These are phyloP conservation scores for Lepus americanus DNA, from an alignment of 2,113 vertebrate genomes.

Conservation along the genomic window DNA sequence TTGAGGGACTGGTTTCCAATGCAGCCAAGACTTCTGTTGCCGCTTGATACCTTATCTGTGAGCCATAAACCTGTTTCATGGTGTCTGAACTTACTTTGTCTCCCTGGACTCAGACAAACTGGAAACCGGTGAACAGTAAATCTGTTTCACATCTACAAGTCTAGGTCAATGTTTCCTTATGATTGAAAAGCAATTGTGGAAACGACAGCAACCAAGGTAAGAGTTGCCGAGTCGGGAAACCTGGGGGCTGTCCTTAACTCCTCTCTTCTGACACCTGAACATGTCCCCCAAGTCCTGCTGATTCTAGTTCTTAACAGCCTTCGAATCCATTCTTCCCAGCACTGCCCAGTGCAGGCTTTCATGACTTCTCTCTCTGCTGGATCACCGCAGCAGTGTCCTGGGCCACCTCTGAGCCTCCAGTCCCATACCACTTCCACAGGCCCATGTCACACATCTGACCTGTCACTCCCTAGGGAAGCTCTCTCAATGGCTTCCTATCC, in stretches of 20 bases:
- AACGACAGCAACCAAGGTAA: conserved; percentile 21
- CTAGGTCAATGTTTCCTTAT: neutral
- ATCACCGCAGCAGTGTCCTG: neutral
- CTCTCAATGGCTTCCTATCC: neutral
- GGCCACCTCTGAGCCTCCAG: neutral
- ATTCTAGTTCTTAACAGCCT: neutral
- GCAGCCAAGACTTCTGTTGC: neutral
- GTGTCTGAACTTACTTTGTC: neutral
- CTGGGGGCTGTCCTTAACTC: neutral
- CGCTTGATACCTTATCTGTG: neutral
- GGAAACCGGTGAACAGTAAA: neutral
- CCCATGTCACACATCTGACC: neutral
- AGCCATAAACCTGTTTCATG: neutral
- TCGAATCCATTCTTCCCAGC: neutral
- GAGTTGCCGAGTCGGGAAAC: neutral
- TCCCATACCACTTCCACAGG: neutral
- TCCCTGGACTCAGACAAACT: neutral
- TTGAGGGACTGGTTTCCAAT: neutral
- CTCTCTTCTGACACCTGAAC: neutral
- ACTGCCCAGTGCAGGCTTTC: neutral
- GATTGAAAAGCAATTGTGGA: conserved; percentile 2
- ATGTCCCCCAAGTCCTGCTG: neutral
- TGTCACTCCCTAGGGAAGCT: neutral
- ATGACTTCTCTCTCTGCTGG: neutral
- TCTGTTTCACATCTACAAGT: neutral